Evolutionary conservation across 2,888 invertebrate genomes (phyloP).

Genomic region (Epinotia bilunana): DNA sequence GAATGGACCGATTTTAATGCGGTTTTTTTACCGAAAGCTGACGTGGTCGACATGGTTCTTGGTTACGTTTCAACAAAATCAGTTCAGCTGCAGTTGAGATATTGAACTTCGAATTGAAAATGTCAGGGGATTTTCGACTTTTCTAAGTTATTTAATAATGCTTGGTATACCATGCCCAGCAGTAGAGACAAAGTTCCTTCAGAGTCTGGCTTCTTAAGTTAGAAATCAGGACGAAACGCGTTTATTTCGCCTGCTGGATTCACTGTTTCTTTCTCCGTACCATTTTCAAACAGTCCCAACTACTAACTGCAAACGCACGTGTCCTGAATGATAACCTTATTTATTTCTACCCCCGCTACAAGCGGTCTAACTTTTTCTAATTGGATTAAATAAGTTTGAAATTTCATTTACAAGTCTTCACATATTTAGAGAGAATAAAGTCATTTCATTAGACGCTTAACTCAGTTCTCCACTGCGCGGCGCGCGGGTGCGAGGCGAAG

Average conservation of each 20-base stretch:
- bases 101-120: too few species aligned
- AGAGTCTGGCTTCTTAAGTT: background rate
- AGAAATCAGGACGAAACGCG: background rate
- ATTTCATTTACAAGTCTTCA: constrained; percentile 12
- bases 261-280: constrained; percentile 6
- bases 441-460: too few species aligned
- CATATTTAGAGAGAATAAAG: constrained; percentile 1
- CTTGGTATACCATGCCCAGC: too few species aligned
- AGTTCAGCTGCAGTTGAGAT: too few species aligned
- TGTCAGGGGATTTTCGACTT: too few species aligned
- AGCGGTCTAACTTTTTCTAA: constrained; percentile 42
- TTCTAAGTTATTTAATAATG: too few species aligned
- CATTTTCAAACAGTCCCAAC: constrained; percentile 42
- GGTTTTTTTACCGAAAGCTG: too few species aligned
- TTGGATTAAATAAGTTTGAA: constrained; percentile 40
- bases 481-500: too few species aligned
- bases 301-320: constrained; percentile 49
- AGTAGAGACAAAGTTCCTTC: background rate
- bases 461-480: too few species aligned
- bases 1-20: too few species aligned
- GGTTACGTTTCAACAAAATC: too few species aligned
- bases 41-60: too few species aligned
- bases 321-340: constrained; percentile 43
- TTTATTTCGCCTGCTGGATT: background rate
- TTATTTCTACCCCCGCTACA: constrained; percentile 38